These are phyloP conservation scores for Steatornis caripensis DNA, from an alignment of 2,113 vertebrate species.

Conservation along the genomic window DNA sequence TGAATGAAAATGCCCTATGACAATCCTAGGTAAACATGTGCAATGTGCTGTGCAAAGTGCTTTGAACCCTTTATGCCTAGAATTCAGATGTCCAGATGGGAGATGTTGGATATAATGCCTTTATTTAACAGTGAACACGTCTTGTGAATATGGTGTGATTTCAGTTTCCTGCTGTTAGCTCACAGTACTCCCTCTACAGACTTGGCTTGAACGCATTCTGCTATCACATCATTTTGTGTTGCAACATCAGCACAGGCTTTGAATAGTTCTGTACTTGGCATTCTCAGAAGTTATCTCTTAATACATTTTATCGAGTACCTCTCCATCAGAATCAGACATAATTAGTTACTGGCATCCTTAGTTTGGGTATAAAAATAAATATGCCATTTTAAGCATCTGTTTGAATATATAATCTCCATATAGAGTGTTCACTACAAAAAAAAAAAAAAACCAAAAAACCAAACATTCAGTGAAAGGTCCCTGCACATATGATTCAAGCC, in stretches of 20 bases:
- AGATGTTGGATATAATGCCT: not conserved
- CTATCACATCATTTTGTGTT: not conserved
- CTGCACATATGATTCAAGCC: not conserved
- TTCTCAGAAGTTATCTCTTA: constrained; percentile 29
- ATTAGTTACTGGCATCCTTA: constrained; percentile 28
- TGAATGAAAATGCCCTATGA: not conserved
- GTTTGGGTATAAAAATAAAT: constrained; percentile 22
- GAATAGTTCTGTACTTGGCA: constrained; percentile 42
- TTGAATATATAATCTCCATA: not conserved
- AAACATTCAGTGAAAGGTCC: not conserved
- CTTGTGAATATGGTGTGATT: constrained; percentile 15
- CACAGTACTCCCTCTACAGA: not conserved
- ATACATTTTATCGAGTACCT: constrained; percentile 30
- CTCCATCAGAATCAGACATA: constrained; percentile 39
- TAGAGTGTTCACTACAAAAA: not conserved
- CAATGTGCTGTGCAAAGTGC: not conserved
- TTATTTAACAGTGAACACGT: not conserved
- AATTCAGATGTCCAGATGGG: constrained; percentile 9
- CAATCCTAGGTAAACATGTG: not conserved
- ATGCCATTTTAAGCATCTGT: constrained; percentile 21
- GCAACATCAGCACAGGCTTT: constrained; percentile 45
- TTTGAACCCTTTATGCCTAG: not conserved
- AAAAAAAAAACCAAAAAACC: too few relatives aligned
- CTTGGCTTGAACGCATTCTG: not conserved
- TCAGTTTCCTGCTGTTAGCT: constrained; percentile 13